These are phyloP conservation scores for Ceraclea dissimilis DNA, from an alignment of 2,888 invertebrate genomes.

Conservation along the genomic window DNA sequence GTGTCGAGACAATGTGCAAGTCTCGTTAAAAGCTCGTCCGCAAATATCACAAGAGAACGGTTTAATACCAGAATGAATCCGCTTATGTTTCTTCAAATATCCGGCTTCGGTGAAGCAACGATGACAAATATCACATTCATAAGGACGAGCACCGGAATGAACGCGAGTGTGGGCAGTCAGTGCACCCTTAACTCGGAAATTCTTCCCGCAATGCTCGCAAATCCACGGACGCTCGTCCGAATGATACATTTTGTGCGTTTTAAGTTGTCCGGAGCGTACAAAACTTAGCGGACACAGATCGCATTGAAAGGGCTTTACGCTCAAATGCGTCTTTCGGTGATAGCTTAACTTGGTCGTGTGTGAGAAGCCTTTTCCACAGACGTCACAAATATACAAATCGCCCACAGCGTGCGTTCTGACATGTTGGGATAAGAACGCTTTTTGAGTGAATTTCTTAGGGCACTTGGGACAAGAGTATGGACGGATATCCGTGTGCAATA, in stretches of 20 bases:
- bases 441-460: background rate
- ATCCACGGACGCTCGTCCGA: slow-evolving; percentile 8
- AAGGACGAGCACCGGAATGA: slow-evolving; percentile 9
- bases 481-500: background rate
- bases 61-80: slow-evolving; percentile 12
- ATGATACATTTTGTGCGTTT: slow-evolving; percentile 14
- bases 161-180: slow-evolving; percentile 4
- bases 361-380: slow-evolving; percentile 28
- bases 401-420: background rate
- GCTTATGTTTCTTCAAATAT: slow-evolving; percentile 10
- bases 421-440: background rate
- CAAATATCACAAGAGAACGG: slow-evolving; percentile 14
- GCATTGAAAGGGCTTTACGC: background rate
- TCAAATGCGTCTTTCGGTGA: slow-evolving; percentile 1
- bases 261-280: slow-evolving; percentile 9
- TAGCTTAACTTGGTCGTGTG: background rate
- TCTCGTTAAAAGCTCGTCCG: slow-evolving; percentile 11
- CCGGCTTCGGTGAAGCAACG: slow-evolving; percentile 9
- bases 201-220: slow-evolving; percentile 9
- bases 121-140: slow-evolving; percentile 10
- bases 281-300: slow-evolving; percentile 6
- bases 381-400: slow-evolving; percentile 30
- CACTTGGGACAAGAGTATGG: slow-evolving; percentile 3
- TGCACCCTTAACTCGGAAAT: slow-evolving; percentile 2
- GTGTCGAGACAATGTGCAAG: slow-evolving; percentile 8